These are phyloP conservation scores for Eidolon helvum DNA, from an alignment of 2,113 vertebrate species.

Conservation along the genomic window DNA sequence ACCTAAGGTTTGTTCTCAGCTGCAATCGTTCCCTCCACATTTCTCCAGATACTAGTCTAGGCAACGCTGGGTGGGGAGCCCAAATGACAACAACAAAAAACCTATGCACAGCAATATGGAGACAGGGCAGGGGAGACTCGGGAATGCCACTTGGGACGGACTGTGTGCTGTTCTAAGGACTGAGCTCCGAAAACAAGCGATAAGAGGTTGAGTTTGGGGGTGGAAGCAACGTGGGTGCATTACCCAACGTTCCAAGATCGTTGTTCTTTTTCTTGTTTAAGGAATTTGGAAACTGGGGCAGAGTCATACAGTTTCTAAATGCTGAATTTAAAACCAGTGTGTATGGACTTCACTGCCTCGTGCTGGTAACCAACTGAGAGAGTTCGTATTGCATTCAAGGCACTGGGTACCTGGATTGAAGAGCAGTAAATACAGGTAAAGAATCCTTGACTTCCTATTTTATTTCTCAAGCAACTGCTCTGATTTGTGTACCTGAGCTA, in stretches of 20 bases:
- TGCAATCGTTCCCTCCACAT: not conserved
- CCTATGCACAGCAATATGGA: fast-evolving
- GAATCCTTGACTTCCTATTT: not conserved
- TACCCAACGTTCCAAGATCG: no score
- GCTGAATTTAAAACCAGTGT: not conserved
- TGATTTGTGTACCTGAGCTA: not conserved
- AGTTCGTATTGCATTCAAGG: no score
- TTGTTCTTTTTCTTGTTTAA: not conserved
- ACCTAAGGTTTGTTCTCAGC: not conserved
- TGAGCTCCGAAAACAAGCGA: not conserved
- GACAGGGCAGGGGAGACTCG: not conserved
- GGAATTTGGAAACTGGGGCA: not conserved
- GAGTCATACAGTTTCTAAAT: not conserved
- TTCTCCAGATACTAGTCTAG: not conserved
- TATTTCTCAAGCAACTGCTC: not conserved
- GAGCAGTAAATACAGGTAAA: not conserved
- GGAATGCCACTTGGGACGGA: fast-evolving
- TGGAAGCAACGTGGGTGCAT: not conserved
- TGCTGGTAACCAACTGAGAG: not conserved
- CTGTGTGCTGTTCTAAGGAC: not conserved
- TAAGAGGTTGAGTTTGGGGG: not conserved
- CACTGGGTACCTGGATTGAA: not conserved
- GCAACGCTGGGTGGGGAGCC: not conserved
- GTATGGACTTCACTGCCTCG: not conserved
- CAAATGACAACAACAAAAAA: not conserved